Percentiles rank a stretch among this genome's conserved stretches.
phyloP scores from a whole-genome alignment of 2,888 invertebrate genomes.

The Branchellion lobata region DNA sequence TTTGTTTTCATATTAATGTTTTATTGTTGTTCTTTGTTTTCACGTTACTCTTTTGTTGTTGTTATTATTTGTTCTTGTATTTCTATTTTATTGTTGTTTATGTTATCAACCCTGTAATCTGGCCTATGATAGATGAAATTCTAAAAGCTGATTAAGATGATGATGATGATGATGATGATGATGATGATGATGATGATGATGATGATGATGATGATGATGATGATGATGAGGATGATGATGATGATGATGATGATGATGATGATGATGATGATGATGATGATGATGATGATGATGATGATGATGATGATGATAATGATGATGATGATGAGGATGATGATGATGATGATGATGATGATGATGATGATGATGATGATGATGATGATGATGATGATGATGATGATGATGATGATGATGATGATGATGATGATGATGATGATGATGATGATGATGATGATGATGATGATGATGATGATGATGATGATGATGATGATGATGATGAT shows the following conservation, averaged over 20 bases:
- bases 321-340: conserved; percentile 23
- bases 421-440: too few species aligned
- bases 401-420: conserved; percentile 28
- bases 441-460: too few species aligned
- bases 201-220: conserved; percentile 32
- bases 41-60: too few species aligned
- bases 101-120: too few species aligned
- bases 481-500: conserved; percentile 9
- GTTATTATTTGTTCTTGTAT: too few species aligned
- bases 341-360: conserved; percentile 34
- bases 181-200: conserved; percentile 20
- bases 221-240: conserved; percentile 23
- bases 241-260: conserved; percentile 33
- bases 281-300: conserved; percentile 17
- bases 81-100: too few species aligned
- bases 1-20: too few species aligned
- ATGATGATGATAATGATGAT: conserved; percentile 32
- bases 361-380: conserved; percentile 34
- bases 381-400: conserved; percentile 26
- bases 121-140: too few species aligned
- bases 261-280: conserved; percentile 33
- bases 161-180: conserved; percentile 19
- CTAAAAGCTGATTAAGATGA: too few species aligned
- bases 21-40: too few species aligned
- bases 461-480: conserved; percentile 9